Evolutionary conservation across 2,797 vertebrate genomes (phyloP).

Genomic region (Tragelaphus oryx): DNA sequence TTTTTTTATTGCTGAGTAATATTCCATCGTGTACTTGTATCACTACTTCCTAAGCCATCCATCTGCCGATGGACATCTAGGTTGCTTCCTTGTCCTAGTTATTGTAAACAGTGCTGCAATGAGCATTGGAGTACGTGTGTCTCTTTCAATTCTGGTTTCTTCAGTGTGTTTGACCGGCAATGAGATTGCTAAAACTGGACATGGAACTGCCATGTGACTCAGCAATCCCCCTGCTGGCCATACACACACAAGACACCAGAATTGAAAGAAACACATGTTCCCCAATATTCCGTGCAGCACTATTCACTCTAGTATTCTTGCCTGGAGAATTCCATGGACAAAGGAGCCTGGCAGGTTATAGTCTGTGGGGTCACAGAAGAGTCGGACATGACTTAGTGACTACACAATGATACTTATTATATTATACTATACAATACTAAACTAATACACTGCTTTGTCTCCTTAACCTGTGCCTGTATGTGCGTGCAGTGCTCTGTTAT

Average conservation of each 20-base stretch:
- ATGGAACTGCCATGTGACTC: background rate
- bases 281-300: fast-evolving
- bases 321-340: background rate
- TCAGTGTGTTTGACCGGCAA: background rate
- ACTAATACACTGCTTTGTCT: background rate
- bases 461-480: background rate
- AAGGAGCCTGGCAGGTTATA: background rate
- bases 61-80: fast-evolving
- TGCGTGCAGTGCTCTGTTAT: background rate
- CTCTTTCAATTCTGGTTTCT: background rate
- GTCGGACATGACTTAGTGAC: fast-evolving
- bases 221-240: background rate
- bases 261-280: background rate
- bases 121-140: background rate
- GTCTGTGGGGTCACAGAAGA: background rate
- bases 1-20: background rate
- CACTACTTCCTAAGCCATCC: background rate
- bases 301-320: no score
- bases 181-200: background rate
- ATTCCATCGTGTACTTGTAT: background rate
- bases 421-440: no score
- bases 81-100: background rate
- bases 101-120: background rate
- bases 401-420: background rate
- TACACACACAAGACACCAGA: background rate